Conservation (phyloP, 2,113 vertebrate genomes). For the Turnix velox region DNA sequence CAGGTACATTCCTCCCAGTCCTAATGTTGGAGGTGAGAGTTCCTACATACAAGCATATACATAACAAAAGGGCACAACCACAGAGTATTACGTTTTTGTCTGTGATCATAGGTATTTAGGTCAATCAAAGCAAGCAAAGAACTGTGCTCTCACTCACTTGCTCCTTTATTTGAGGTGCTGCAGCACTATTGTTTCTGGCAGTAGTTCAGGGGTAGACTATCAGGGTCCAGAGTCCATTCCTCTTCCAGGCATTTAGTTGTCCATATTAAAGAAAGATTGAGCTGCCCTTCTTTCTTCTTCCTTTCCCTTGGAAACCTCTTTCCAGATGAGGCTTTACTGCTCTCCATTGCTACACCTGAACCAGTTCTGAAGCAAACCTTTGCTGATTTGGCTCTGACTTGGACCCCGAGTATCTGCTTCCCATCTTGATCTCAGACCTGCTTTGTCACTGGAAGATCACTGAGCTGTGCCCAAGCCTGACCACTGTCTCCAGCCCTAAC, state of each 20-base stretch:
- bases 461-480: background rate
- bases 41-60: background rate
- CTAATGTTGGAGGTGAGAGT: background rate
- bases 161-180: background rate
- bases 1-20: background rate
- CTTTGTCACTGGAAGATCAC: background rate
- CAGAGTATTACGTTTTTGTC: background rate
- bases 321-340: background rate
- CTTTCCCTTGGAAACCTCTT: background rate
- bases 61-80: background rate
- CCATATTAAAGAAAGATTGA: background rate
- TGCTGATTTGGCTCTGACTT: background rate
- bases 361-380: background rate
- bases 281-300: background rate
- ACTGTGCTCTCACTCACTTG: background rate
- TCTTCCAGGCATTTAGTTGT: background rate
- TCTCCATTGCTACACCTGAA: rapidly evolving
- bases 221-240: background rate
- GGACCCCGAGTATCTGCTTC: background rate
- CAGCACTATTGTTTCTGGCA: background rate
- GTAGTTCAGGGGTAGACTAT: background rate
- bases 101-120: background rate
- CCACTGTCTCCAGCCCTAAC: background rate
- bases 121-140: background rate
- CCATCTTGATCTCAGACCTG: background rate